Evolutionary conservation across 1,140 invertebrate species (phyloP).

Genomic region (Drosophila nigrodunni): DNA sequence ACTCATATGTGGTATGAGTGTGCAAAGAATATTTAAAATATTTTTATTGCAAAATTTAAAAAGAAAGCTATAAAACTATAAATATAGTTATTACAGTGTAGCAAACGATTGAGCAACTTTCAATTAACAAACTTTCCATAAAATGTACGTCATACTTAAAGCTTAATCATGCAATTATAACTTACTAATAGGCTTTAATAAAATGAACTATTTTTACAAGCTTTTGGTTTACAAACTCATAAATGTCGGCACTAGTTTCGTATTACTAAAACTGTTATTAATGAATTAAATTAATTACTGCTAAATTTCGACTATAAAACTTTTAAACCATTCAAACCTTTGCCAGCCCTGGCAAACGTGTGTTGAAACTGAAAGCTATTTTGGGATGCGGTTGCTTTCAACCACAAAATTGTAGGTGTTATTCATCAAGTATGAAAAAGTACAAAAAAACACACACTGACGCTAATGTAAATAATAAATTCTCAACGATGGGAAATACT

Average conservation of each 20-base stretch:
- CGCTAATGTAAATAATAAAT: conserved; percentile 21
- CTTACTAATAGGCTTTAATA: not conserved
- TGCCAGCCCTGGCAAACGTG: not conserved
- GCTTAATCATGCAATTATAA: not conserved
- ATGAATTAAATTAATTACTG: too few species aligned
- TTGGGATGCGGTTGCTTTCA: not conserved
- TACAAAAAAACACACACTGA: not conserved
- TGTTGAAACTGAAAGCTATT: not conserved
- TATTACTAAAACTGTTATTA: too few species aligned
- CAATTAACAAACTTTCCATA: too few species aligned
- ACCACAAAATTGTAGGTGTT: conserved; percentile 12
- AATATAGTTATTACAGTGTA: not conserved
- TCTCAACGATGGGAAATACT: not conserved
- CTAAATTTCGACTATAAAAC: too few species aligned
- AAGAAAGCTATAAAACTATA: not conserved
- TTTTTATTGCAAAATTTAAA: not conserved
- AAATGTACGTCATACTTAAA: too few species aligned
- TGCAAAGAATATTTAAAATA: not conserved
- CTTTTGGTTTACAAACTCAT: not conserved
- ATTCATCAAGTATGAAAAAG: not conserved
- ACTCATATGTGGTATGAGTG: too few species aligned
- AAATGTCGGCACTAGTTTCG: not conserved
- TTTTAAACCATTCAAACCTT: too few species aligned
- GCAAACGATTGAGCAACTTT: not conserved
- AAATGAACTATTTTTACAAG: not conserved